These are phyloP conservation scores for Synanceia verrucosa DNA, from an alignment of 2,797 vertebrate genomes.

Conservation along the genomic window DNA sequence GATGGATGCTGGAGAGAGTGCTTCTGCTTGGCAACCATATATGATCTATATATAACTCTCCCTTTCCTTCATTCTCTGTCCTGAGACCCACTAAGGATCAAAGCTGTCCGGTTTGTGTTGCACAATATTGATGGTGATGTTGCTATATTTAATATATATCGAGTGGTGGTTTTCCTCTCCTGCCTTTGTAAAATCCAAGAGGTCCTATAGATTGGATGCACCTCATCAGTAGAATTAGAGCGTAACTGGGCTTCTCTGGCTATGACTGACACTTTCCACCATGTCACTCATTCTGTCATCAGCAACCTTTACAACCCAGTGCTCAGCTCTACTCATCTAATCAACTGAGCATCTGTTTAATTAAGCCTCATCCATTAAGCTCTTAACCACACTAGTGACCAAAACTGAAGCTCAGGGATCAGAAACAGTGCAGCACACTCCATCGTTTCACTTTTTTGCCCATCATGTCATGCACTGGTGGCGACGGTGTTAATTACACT, in stretches of 20 bases:
- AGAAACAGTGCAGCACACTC: background rate
- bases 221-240: constrained; percentile 34
- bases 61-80: background rate
- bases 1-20: background rate
- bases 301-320: constrained; percentile 15
- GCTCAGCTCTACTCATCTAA: constrained; percentile 8
- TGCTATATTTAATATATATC: too few relatives aligned
- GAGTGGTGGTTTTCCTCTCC: background rate
- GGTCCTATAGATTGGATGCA: constrained; percentile 6
- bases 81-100: background rate
- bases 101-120: background rate
- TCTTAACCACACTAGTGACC: constrained; percentile 11
- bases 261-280: constrained; percentile 21
- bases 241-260: constrained; percentile 24
- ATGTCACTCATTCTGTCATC: background rate
- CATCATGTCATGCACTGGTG: background rate
- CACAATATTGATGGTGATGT: background rate
- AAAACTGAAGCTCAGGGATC: background rate
- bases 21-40: constrained; percentile 10
- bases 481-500: constrained; percentile 26
- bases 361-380: constrained; percentile 22
- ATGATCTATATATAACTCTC: too few relatives aligned
- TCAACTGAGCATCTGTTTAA: constrained; percentile 40
- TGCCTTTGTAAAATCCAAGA: background rate
- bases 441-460: background rate